phyloP scores from a whole-genome alignment of 1,140 invertebrate species.

The Drosophila sproati region DNA sequence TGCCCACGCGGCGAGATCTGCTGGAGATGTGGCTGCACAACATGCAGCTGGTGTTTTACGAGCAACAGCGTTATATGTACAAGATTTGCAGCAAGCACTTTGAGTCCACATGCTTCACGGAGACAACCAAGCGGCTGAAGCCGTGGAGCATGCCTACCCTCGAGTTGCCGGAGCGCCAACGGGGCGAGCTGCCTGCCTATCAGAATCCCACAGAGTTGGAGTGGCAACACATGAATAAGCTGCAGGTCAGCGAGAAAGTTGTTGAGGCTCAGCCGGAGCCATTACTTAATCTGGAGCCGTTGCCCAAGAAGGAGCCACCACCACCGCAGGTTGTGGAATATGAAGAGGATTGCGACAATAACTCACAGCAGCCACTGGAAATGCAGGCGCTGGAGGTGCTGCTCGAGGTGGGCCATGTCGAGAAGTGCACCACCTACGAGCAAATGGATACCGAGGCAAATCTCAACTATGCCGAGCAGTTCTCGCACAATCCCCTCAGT shows the following conservation, averaged over 20 bases:
- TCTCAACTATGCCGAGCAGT: slow-evolving; percentile 14
- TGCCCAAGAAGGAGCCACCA: background rate
- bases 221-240: slow-evolving; percentile 50
- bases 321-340: background rate
- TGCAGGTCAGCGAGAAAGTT: background rate
- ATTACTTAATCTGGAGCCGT: background rate
- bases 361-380: slow-evolving; percentile 26
- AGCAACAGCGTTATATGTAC: slow-evolving; percentile 59
- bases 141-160: slow-evolving; percentile 69
- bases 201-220: slow-evolving; percentile 52
- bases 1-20: slow-evolving; percentile 56
- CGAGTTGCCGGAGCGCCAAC: slow-evolving; percentile 34
- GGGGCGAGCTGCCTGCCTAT: slow-evolving; percentile 27
- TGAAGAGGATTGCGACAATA: slow-evolving; percentile 5
- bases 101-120: slow-evolving; percentile 49
- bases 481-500: background rate
- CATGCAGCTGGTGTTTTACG: slow-evolving; percentile 44
- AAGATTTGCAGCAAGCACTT: slow-evolving; percentile 69
- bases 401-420: slow-evolving; percentile 67
- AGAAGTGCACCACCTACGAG: slow-evolving; percentile 66
- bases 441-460: slow-evolving; percentile 45
- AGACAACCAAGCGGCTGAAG: slow-evolving; percentile 35
- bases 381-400: slow-evolving; percentile 59
- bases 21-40: slow-evolving; percentile 70
- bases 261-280: background rate